Base-by-base conservation (phyloP, 1,140 invertebrate species). In the Brachionus rubens region DNA sequence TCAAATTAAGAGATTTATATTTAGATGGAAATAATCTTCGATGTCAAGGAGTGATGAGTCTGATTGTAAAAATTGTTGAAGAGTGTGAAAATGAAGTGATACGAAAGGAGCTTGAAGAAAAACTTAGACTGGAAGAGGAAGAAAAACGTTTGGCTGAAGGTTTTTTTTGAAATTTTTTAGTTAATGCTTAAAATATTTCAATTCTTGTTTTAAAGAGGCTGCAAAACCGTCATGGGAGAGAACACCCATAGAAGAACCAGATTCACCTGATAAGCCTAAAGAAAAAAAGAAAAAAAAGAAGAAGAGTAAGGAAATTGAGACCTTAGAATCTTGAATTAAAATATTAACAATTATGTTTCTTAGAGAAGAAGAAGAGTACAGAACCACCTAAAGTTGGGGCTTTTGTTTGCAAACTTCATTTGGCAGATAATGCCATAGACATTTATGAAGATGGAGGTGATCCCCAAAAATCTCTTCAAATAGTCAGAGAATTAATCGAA, bases 361-460 rank as follows among this genome's bases (percentile, higher is more conserved):
- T 82, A 77, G 82, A 84, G 78, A 82, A 82, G 77, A 81, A 82
- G 65, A 78, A 79, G 14, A 79, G 79, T 2, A 78, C 78, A 9
- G 75, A 77, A 0, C 83, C 82, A 6, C 82, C 83, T 0, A 78
- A 80, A 30, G 80, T 82, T n/a, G 84, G 83, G 3, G 81, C 84
- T 0, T 84, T 82, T 82, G 59, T 84, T 9, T 77, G 80, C 65
- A 84, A 84, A 59, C 78, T 85, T 12, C 83, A 84, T 54, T 26
- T 84, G 21, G 83, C 82, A 24, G 83, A 85, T 76, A 85, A 85
- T 77, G 82, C 81, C 9, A 82, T 84, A 40, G 83, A 84, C 77
- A 78, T 78, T 46, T 76, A 80, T 24, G 80, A 79, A 24, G 79
- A 78, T 54, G 77, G 78, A 26, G 79, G 78, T 47, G 79, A 79